Evolutionary conservation across 1,140 invertebrate genomes (phyloP).

Genomic region (Mycetomoellerius zeteki): DNA sequence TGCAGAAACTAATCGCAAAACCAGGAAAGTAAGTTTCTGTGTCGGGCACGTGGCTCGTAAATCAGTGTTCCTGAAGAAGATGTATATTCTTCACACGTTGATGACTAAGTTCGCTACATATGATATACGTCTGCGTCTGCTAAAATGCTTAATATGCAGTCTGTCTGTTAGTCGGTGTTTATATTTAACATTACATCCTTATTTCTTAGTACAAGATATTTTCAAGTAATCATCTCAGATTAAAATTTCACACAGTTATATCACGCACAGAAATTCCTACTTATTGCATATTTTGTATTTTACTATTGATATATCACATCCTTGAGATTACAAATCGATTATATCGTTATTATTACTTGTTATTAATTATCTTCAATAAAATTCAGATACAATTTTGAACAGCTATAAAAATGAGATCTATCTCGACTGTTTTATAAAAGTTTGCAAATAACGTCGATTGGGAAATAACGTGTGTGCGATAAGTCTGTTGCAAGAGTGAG

Average conservation of each 20-base stretch:
- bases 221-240: neutral
- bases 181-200: constrained; percentile 17
- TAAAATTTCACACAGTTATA: neutral
- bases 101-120: constrained; percentile 54
- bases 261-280: neutral
- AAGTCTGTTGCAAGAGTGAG: neutral
- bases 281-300: neutral
- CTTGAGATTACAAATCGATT: neutral
- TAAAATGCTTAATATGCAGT: constrained; percentile 40
- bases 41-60: constrained; percentile 52
- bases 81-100: constrained; percentile 52
- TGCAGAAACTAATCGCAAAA: constrained; percentile 31
- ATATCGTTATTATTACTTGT: neutral
- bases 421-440: constrained; percentile 16
- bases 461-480: constrained; percentile 31
- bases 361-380: neutral
- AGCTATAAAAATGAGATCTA: neutral
- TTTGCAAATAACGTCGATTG: constrained; percentile 58
- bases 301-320: neutral
- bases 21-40: constrained; percentile 60
- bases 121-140: constrained; percentile 9
- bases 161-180: constrained; percentile 31
- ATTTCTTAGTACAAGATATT: constrained; percentile 18
- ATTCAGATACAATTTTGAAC: neutral
- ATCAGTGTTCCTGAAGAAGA: constrained; percentile 30